Evolutionary conservation across 2,797 vertebrate genomes (phyloP).

Genomic region (Rhadinocentrus ornatus): DNA sequence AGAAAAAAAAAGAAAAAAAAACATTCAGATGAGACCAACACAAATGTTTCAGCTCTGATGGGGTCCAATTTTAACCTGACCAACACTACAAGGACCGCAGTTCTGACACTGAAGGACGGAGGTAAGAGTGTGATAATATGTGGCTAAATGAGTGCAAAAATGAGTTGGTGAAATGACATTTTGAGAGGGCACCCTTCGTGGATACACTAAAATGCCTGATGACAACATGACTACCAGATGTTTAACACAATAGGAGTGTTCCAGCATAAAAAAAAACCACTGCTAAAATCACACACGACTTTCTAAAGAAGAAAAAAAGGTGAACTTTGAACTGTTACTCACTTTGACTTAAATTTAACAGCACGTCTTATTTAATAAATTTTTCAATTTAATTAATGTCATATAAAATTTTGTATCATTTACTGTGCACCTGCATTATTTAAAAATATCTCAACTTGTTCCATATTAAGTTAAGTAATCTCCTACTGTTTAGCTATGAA

Average conservation of each 20-base stretch:
- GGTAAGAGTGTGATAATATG: too few relatives aligned
- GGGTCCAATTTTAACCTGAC: too few relatives aligned
- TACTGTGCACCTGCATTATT: background rate
- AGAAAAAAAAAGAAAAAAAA: background rate
- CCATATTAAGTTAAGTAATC: background rate
- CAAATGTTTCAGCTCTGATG: background rate
- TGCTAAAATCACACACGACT: background rate
- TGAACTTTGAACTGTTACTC: background rate
- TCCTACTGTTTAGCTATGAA: background rate
- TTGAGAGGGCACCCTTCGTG: too few relatives aligned
- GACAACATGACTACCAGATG: too few relatives aligned
- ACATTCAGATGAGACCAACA: background rate
- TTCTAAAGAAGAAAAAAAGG: background rate
- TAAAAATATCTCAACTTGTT: background rate
- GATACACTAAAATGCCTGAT: too few relatives aligned
- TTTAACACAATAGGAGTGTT: too few relatives aligned
- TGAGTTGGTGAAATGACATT: too few relatives aligned
- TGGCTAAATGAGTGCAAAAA: too few relatives aligned
- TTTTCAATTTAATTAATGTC: background rate
- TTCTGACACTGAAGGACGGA: too few relatives aligned
- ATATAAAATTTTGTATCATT: background rate
- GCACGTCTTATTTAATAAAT: background rate
- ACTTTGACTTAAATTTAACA: background rate
- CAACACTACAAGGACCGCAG: too few relatives aligned
- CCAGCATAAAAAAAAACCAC: too few relatives aligned